Conservation (phyloP, 2,797 vertebrate species). For the Oryzias dopingdopingensis region DNA sequence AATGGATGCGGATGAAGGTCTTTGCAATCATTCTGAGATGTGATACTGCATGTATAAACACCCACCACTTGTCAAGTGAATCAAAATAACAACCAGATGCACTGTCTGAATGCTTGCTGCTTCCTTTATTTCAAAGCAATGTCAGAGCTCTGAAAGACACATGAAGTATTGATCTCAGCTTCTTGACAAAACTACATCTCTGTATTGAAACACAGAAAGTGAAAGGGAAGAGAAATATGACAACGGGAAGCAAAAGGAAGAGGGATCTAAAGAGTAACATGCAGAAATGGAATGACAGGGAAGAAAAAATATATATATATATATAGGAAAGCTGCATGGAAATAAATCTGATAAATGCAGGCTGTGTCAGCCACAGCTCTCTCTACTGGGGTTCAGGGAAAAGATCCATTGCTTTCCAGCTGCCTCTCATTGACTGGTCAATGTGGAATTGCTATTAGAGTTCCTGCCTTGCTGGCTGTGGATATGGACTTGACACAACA, state of each 20-base stretch:
- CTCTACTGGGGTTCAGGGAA: slow-evolving; percentile 24
- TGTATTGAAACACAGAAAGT: slow-evolving; percentile 8
- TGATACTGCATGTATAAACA: slow-evolving; percentile 40
- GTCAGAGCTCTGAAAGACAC: slow-evolving; percentile 43
- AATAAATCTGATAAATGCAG: slow-evolving; percentile 45
- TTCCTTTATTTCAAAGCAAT: slow-evolving; percentile 41
- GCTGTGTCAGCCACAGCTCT: slow-evolving; percentile 33
- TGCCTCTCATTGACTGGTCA: slow-evolving; percentile 48
- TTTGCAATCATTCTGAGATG: slow-evolving; percentile 11
- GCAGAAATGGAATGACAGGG: slow-evolving; percentile 7
- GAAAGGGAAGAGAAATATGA: not conserved
- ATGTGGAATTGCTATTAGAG: slow-evolving; percentile 58
- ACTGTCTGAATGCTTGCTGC: slow-evolving; percentile 21
- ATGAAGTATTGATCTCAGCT: slow-evolving; percentile 44
- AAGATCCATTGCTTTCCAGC: slow-evolving; percentile 47
- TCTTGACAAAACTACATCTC: slow-evolving; percentile 23
- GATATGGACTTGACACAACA: slow-evolving; percentile 59
- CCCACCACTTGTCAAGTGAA: slow-evolving; percentile 27
- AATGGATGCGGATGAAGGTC: slow-evolving; percentile 22
- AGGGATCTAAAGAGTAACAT: slow-evolving; percentile 8
- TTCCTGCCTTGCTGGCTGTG: slow-evolving; percentile 50
- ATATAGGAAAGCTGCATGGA: slow-evolving; percentile 8
- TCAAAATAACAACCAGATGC: slow-evolving; percentile 38
- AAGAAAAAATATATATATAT: not conserved
- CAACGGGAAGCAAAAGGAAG: not conserved